Percentiles rank a stretch among this genome's conserved stretches.
Conservation (phyloP, 2,888 invertebrate species). For the Euplexia lucipara region DNA sequence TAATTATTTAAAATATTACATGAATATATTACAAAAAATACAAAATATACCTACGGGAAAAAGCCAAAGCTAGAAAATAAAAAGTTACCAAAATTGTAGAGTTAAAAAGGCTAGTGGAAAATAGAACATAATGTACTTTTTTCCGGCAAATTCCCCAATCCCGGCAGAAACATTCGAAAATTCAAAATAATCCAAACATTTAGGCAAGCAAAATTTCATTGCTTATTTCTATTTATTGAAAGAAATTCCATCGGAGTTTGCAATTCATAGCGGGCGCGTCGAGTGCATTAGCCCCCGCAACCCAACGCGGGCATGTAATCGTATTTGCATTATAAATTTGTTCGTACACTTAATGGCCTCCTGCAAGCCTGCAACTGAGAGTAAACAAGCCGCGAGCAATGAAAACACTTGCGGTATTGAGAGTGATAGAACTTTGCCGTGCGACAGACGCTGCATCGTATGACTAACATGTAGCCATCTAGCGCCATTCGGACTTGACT, state of each 20-base stretch:
- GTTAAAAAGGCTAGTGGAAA: constrained; percentile 43
- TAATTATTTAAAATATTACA: neutral
- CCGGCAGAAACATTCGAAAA: constrained; percentile 43
- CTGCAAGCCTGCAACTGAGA: constrained; percentile 79
- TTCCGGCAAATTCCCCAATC: no score
- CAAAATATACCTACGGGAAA: neutral
- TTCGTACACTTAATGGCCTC: constrained; percentile 86
- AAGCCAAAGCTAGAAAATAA: constrained; percentile 20
- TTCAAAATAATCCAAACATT: constrained; percentile 58
- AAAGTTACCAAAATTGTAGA: constrained; percentile 36
- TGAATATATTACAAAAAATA: neutral
- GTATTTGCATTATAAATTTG: constrained; percentile 91
- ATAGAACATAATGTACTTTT: no score
- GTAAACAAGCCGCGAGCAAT: constrained; percentile 75
- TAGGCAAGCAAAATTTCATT: constrained; percentile 64
- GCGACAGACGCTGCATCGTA: constrained; percentile 37
- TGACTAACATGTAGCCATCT: constrained; percentile 22
- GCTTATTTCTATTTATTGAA: constrained; percentile 78
- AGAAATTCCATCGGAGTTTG: constrained; percentile 82
- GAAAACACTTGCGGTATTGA: constrained; percentile 67
- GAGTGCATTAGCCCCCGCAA: constrained; percentile 85
- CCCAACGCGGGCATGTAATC: constrained; percentile 84
- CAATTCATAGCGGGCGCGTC: constrained; percentile 83
- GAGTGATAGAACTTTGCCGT: constrained; percentile 60
- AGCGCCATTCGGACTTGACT: constrained; percentile 2